phyloP scores from a whole-genome alignment of 1,140 invertebrate genomes.

The Anagrus nilaparvatae region DNA sequence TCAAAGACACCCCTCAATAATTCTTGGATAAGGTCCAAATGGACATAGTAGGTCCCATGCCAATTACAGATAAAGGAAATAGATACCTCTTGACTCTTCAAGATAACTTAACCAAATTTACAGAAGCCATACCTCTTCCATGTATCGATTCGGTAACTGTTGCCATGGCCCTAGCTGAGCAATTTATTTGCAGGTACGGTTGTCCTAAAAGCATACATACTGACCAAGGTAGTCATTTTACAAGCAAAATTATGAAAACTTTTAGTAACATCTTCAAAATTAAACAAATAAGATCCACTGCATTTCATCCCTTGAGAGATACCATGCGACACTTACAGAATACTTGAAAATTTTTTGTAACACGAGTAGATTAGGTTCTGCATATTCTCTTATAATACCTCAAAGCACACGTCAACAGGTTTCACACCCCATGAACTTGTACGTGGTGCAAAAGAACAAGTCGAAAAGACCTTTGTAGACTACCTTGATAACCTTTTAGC shows the following conservation, averaged over 20 bases:
- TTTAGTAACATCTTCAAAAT: conserved; percentile 9
- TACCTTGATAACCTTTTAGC: not conserved
- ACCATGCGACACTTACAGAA: too few relatives aligned
- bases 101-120: conserved; percentile 29
- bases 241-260: not conserved
- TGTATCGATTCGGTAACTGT: conserved; percentile 21
- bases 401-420: too few relatives aligned
- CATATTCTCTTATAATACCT: too few relatives aligned
- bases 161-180: conserved; percentile 14
- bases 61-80: conserved; percentile 21
- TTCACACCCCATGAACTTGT: too few relatives aligned
- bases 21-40: conserved; percentile 29
- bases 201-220: conserved; percentile 9
- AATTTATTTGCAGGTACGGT: too few relatives aligned
- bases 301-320: conserved; percentile 15
- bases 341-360: too few relatives aligned
- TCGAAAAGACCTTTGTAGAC: not conserved
- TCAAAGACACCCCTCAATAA: conserved; percentile 25
- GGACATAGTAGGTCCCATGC: conserved; percentile 29
- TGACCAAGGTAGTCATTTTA: conserved; percentile 13
- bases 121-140: conserved; percentile 25
- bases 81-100: conserved; percentile 27
- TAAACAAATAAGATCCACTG: conserved; percentile 4
- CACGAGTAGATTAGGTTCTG: too few relatives aligned
- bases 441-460: not conserved